Conservation (phyloP, 2,113 vertebrate species). For the Gopherus evgoodei region DNA sequence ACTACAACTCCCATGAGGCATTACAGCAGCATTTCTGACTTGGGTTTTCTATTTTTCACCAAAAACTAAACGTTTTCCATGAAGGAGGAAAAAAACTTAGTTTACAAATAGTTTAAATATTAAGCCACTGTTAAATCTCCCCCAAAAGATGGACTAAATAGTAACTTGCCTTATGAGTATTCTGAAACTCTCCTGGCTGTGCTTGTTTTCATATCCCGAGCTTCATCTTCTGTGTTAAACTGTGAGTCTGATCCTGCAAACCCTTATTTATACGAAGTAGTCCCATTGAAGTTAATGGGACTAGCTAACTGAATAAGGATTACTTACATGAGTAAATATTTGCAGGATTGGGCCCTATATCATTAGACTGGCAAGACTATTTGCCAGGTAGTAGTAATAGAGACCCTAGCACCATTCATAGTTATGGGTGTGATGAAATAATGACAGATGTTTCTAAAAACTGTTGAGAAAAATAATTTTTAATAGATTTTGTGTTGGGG, state of each 20-base stretch:
- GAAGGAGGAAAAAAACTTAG: background rate
- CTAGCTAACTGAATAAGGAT: background rate
- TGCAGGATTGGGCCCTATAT: background rate
- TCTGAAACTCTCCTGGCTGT: background rate
- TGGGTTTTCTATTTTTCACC: background rate
- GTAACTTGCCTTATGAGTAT: background rate
- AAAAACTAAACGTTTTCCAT: background rate
- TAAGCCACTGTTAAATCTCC: background rate
- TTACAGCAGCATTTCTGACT: background rate
- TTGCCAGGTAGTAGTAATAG: slow-evolving; percentile 1
- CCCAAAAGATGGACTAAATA: background rate
- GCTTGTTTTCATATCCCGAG: background rate
- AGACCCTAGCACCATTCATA: background rate
- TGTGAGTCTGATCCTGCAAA: background rate
- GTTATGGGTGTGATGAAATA: background rate
- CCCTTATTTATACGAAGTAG: background rate
- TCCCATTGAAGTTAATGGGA: background rate
- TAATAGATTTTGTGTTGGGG: background rate
- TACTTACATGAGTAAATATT: background rate
- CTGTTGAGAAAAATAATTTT: background rate
- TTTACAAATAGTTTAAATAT: background rate
- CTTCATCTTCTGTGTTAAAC: background rate
- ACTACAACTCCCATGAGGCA: background rate
- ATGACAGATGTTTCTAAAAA: slow-evolving; percentile 4
- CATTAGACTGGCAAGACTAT: background rate